These are phyloP conservation scores for Oreohelix idahoensis DNA, from an alignment of 1,140 invertebrate species.

Conservation along the genomic window DNA sequence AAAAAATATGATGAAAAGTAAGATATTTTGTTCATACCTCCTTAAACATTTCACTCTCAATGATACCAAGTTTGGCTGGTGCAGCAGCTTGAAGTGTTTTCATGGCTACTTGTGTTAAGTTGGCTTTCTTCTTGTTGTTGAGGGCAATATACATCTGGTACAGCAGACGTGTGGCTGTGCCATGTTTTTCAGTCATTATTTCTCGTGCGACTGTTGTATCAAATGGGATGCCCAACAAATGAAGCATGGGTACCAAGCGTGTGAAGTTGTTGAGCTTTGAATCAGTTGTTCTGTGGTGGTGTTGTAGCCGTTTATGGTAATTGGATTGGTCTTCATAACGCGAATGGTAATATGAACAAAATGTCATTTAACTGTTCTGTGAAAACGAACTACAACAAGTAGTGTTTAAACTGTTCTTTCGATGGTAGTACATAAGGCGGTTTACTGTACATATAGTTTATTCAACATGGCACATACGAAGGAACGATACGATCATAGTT, in stretches of 20 bases:
- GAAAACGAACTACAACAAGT: too few relatives aligned
- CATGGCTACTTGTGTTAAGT: conserved; percentile 72
- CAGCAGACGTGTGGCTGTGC: conserved; percentile 69
- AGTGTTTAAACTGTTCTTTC: too few relatives aligned
- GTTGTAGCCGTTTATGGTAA: too few relatives aligned
- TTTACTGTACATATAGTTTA: too few relatives aligned
- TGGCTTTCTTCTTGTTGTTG: conserved; percentile 71
- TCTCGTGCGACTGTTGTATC: conserved; percentile 72
- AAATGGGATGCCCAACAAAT: conserved; percentile 71
- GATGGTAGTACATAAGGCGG: too few relatives aligned
- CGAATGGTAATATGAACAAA: too few relatives aligned
- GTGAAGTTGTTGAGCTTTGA: conserved; percentile 74
- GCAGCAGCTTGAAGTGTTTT: conserved; percentile 72
- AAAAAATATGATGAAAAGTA: too few relatives aligned
- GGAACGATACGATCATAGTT: too few relatives aligned
- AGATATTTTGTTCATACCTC: too few relatives aligned
- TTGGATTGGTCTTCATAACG: too few relatives aligned
- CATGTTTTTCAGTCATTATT: conserved; percentile 72
- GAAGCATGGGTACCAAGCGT: conserved; percentile 69
- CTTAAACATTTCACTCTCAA: conserved; percentile 70
- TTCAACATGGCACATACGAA: too few relatives aligned
- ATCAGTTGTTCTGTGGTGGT: conserved; percentile 71
- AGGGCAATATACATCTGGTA: conserved; percentile 73
- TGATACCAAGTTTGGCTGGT: conserved; percentile 69
- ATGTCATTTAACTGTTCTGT: too few relatives aligned